Evolutionary conservation across 1,140 invertebrate species (phyloP), one percentile per base, ranked within the genome.

Genomic region (Manduca sexta): DNA sequence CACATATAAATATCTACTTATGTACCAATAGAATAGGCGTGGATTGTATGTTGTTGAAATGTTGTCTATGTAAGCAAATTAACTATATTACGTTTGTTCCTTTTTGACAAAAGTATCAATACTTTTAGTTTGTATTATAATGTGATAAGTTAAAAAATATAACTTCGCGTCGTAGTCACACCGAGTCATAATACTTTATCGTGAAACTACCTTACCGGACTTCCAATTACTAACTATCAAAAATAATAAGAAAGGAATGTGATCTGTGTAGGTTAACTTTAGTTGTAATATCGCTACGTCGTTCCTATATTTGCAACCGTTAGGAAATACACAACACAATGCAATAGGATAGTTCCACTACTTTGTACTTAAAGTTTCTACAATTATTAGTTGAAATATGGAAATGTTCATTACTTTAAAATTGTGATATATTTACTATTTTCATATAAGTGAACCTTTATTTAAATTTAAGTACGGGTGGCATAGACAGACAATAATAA

Each of bases 111-210:
- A 64, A 59, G 54, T 68, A 70, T 57, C 64, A 61, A 64, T 59
- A 64, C 53, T 67, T 54, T 67, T 62, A 61, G 59, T 57, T 72
- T 52, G 61, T 68, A 65, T 64, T 68, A 60, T 75, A 74, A 69
- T 83, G 79, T 84, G 78, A 83, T 82, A 82, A 56, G 74, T 60
- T 62, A 76, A 69, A 67, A 55, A 68, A 69, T 72, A 53, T 68
- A 74, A 77, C 60, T 82, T 83, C 56, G 70, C 74, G 74, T 80
- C 68, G 68, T 85, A 83, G 81, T 83, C 79, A 84, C 79, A 83
- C 83, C 74, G 74, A 84, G 81, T 84, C 81, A 83, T 84, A 84
- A 82, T 84, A 82, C 77, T 71, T 78, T 74, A 82, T 71, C 60
- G 65, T 40, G 15, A 18, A 40, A 40, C 15, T 40, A 18, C 38